Evolutionary conservation across 2,888 invertebrate genomes (phyloP).

Genomic region (Cheilosia vernalis): DNA sequence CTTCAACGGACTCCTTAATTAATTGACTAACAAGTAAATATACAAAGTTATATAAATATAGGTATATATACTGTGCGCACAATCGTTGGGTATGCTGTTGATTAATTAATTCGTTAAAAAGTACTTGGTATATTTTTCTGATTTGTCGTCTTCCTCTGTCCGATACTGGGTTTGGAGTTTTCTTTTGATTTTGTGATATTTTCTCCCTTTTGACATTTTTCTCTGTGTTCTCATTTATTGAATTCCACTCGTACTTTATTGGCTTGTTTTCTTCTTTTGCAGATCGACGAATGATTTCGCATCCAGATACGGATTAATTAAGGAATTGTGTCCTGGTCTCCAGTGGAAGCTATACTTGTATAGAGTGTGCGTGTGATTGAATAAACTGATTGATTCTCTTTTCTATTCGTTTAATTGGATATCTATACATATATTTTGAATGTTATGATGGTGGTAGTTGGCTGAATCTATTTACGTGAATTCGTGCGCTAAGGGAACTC

Average conservation of each 20-base stretch:
- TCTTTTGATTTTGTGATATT: conserved; percentile 30
- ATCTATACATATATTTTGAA: conserved; percentile 8
- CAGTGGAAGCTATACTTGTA: conserved; percentile 43
- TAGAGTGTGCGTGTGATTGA: neutral
- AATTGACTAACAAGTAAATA: conserved; percentile 65
- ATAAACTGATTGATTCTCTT: conserved; percentile 25
- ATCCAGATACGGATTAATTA: conserved; percentile 62
- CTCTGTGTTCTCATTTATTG: conserved; percentile 6
- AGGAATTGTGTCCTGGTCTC: conserved; percentile 18
- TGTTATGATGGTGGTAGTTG: neutral
- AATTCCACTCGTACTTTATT: conserved; percentile 8
- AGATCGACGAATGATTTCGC: conserved; percentile 64
- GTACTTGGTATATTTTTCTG: conserved; percentile 37
- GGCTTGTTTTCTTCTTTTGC: conserved; percentile 25
- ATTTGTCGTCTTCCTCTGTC: conserved; percentile 24
- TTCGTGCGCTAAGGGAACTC: no score
- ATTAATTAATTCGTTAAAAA: conserved; percentile 60
- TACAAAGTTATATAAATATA: neutral
- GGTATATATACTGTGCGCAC: conserved; percentile 35
- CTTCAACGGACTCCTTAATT: conserved; percentile 58
- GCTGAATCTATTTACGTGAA: no score
- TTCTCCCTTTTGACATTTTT: neutral
- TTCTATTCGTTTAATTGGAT: conserved; percentile 28
- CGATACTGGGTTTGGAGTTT: neutral
- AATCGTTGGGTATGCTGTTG: conserved; percentile 42